Percentiles rank a stretch among this genome's conserved stretches.
phyloP scores from a whole-genome alignment of 1,140 invertebrate species.

The Caerostris darwini region DNA sequence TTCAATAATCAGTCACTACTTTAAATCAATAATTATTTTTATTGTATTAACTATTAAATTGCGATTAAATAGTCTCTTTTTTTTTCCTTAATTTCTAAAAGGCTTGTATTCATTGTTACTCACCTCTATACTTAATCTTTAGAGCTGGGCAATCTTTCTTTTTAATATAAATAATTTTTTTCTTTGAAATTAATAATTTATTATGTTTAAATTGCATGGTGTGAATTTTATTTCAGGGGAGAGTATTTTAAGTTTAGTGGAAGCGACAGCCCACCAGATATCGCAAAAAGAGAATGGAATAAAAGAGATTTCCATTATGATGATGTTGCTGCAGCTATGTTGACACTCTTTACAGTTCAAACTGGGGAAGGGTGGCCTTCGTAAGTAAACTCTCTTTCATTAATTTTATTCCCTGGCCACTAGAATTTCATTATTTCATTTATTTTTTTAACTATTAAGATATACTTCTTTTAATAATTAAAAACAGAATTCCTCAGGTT shows the following conservation, averaged over 20 bases:
- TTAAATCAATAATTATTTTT: too few species aligned
- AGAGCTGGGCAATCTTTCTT: neutral
- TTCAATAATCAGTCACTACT: too few species aligned
- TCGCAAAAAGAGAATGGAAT: slow-evolving; percentile 92
- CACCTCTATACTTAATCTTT: neutral
- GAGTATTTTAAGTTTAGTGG: slow-evolving; percentile 95
- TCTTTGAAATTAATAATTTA: neutral
- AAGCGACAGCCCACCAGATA: slow-evolving; percentile 90
- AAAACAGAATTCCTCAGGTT: too few species aligned
- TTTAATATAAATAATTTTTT: neutral
- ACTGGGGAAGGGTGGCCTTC: slow-evolving; percentile 99
- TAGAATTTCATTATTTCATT: too few species aligned
- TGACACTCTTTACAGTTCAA: slow-evolving; percentile 99
- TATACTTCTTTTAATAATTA: too few species aligned
- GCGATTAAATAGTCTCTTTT: too few species aligned
- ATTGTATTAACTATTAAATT: too few species aligned
- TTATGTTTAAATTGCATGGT: neutral
- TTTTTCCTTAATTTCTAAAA: too few species aligned
- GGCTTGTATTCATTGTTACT: neutral
- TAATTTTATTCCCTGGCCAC: too few species aligned
- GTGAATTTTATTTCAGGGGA: slow-evolving; percentile 86
- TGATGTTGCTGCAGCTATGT: slow-evolving; percentile 98
- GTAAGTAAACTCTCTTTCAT: slow-evolving; percentile 85
- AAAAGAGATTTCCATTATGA: slow-evolving; percentile 98
- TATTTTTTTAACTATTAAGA: neutral